A percentile compares a stretch with the other conserved stretches of the same genome.
Evolutionary conservation across 2,888 invertebrate species (phyloP).

Genomic region (Quadroppia sp.): DNA sequence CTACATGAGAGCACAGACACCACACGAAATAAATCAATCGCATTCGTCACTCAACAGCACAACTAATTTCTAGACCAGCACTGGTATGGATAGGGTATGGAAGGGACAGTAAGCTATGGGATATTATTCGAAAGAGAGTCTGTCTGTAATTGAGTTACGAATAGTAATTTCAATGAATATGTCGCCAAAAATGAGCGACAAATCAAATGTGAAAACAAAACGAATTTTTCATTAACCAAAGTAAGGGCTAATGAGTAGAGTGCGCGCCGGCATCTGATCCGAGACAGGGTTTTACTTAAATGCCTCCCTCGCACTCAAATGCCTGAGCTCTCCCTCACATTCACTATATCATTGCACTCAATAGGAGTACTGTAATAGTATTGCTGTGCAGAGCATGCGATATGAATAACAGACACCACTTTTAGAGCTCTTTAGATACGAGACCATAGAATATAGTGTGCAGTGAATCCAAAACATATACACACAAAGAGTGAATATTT

Average conservation of each 20-base stretch:
- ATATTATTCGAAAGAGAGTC: too few species aligned
- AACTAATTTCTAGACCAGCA: background rate
- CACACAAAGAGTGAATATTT: too few species aligned
- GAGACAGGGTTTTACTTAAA: background rate
- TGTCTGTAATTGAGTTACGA: background rate
- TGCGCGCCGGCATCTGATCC: background rate
- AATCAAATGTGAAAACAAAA: slow-evolving; percentile 5
- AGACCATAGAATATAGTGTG: background rate
- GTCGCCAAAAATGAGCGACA: background rate
- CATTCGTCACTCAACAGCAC: background rate
- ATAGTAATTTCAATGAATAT: background rate
- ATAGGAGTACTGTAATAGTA: background rate
- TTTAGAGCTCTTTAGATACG: background rate
- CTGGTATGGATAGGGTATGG: too few species aligned
- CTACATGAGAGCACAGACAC: too few species aligned
- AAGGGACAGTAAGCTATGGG: background rate
- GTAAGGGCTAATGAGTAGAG: background rate
- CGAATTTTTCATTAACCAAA: background rate
- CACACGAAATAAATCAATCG: background rate
- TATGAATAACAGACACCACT: background rate
- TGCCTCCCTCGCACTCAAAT: too few species aligned
- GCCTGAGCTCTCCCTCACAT: too few species aligned
- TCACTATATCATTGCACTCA: background rate
- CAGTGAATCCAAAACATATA: background rate
- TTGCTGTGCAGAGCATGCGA: background rate